These are phyloP conservation scores for Ctenomys sociabilis DNA, from an alignment of 2,113 vertebrate genomes.

Conservation along the genomic window DNA sequence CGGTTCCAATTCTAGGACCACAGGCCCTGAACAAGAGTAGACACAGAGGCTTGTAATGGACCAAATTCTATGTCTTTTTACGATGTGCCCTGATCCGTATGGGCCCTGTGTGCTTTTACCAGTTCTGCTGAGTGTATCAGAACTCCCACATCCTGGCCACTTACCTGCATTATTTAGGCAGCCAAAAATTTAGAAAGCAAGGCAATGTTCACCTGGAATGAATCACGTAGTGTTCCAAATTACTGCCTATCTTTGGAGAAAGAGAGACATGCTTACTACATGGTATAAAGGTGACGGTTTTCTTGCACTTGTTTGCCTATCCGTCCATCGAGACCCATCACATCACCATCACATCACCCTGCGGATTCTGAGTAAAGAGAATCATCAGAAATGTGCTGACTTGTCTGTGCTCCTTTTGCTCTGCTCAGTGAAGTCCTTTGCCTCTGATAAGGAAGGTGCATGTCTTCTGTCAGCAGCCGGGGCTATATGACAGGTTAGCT, in stretches of 20 bases:
- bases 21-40: not conserved
- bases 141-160: not conserved
- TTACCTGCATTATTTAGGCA: not conserved
- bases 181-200: not conserved
- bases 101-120: rapidly evolving
- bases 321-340: not conserved
- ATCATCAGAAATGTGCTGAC: not conserved
- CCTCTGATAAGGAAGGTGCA: not conserved
- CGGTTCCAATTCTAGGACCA: not conserved
- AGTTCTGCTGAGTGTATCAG: not conserved
- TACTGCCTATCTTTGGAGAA: not conserved
- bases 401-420: not conserved
- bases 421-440: not conserved
- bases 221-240: not conserved
- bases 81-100: not conserved
- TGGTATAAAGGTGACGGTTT: not conserved
- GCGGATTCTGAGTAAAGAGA: not conserved
- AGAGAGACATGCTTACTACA: not conserved
- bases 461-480: not conserved
- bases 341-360: rapidly evolving
- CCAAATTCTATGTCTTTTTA: not conserved
- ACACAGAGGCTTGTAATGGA: not conserved
- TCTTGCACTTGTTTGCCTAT: not conserved
- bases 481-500: not conserved
- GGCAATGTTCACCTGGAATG: not conserved